Base-by-base conservation (phyloP, 92 coral and sea anemone species). In the Siderastrea siderea region DNA sequence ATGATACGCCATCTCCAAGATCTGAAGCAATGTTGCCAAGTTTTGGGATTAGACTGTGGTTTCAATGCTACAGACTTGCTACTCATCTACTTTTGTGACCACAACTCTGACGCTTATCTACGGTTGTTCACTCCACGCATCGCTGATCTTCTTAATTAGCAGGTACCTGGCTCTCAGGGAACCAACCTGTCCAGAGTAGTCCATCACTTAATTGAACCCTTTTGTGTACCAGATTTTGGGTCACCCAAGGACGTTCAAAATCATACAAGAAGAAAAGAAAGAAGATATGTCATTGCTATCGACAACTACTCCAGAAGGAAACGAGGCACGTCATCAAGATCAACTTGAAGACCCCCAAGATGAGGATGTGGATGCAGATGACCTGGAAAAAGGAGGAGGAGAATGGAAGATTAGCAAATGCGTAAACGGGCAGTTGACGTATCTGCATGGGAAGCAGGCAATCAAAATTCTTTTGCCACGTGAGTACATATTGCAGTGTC, bases 121-220 rank as follows among this genome's bases (percentile, higher is more conserved):
- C 53, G 77, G 55, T 48, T 88, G 15, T 88, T 82, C 38, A 88
- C 88, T 3, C 16, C 38, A 1, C 72, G 74, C 5, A 82, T 71
- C 5, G 68, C 84, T 0, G 68, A 82, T 51, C 77, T 88, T 19
- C 63, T 89, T 7, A 80, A 89, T 38, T 45, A 89, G 75, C 16
- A 45, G 74, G 78, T 85, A 15, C 78, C 87, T 62, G 91, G 94
- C 10, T 91, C 94, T 14, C 64, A 75, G 14, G 91, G 85, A 0
- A 90, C 89, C 9, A 84, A 86, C 65, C 80, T 90, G 44, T 90
- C 79, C 75, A 79, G 89, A 74, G 87, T 83, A 2, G 89, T 90
- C 2, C 81, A n/a, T 44, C 84, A 90, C 10, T 82, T 86, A 1
- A 90, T 86, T 2, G 81, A 90, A 17, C 93, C 88, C 1, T 90